Conservation (phyloP, 2,888 invertebrate species). For the Cryptops parisi region DNA sequence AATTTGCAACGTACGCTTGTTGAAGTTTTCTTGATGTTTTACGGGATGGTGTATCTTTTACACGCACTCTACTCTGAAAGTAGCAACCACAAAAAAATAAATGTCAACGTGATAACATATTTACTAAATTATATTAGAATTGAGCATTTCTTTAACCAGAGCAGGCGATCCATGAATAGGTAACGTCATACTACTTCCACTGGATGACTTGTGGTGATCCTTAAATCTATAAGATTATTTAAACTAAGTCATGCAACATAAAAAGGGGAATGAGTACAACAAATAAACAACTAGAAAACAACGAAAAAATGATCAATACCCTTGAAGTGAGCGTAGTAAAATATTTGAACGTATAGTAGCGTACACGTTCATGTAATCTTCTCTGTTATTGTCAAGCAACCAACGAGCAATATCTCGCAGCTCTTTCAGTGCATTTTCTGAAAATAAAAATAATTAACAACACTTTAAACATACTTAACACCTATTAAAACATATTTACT, state of each 20-base stretch:
- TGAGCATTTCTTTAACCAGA: slow-evolving; percentile 23
- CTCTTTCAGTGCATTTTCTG: slow-evolving; percentile 35
- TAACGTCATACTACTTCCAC: slow-evolving; percentile 27
- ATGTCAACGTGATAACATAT: not conserved
- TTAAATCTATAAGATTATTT: slow-evolving; percentile 25
- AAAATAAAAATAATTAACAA: not conserved
- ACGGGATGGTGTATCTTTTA: slow-evolving; percentile 52
- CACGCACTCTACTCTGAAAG: slow-evolving; percentile 13
- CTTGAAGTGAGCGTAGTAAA: slow-evolving; percentile 46
- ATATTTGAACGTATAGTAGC: slow-evolving; percentile 40
- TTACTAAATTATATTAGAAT: not conserved
- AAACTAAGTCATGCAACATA: not conserved
- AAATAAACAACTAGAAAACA: not conserved
- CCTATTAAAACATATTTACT: too few relatives aligned
- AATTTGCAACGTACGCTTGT: slow-evolving; percentile 47
- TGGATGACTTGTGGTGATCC: slow-evolving; percentile 32
- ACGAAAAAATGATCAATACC: slow-evolving; percentile 24
- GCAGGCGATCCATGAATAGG: slow-evolving; percentile 27
- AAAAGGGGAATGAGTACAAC: not conserved
- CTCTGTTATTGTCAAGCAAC: slow-evolving; percentile 60
- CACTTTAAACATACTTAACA: not conserved
- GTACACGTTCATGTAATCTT: slow-evolving; percentile 54
- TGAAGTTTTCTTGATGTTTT: slow-evolving; percentile 67
- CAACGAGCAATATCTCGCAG: slow-evolving; percentile 68
- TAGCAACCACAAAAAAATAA: too few relatives aligned